Conservation (phyloP, 1,140 invertebrate species). For the Coptotermes formosanus region DNA sequence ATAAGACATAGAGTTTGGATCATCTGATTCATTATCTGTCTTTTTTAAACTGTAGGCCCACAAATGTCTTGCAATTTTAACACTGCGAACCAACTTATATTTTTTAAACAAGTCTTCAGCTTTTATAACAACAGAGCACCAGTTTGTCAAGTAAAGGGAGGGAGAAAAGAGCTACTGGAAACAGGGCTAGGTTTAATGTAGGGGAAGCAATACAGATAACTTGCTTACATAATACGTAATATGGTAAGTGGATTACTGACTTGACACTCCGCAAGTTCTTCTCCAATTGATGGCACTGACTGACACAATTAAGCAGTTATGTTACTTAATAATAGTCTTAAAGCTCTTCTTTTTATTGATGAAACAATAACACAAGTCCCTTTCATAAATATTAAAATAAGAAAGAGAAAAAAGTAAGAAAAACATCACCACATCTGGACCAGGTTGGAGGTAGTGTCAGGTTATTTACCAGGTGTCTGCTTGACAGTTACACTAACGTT, state of each 20-base stretch:
- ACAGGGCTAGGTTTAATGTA: constrained; percentile 10
- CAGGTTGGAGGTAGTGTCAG: constrained; percentile 27
- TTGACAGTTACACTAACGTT: constrained; percentile 12
- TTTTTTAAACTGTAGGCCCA: constrained; percentile 11
- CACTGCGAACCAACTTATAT: constrained; percentile 9
- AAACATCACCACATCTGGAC: not conserved
- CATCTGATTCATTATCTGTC: not conserved
- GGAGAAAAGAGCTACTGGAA: constrained; percentile 11
- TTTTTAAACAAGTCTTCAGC: constrained; percentile 1
- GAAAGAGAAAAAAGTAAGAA: not conserved
- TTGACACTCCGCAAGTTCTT: constrained; percentile 18
- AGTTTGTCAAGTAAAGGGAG: constrained; percentile 23
- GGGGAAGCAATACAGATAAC: not conserved
- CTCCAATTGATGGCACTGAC: constrained; percentile 29
- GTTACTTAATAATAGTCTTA: constrained; percentile 29
- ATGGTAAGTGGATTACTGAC: constrained; percentile 23
- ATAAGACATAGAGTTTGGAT: constrained; percentile 1
- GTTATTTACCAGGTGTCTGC: constrained; percentile 3
- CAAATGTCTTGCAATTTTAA: not conserved
- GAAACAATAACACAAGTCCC: constrained; percentile 5
- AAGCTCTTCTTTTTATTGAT: constrained; percentile 27
- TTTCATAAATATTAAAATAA: constrained; percentile 8
- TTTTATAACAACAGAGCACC: constrained; percentile 21
- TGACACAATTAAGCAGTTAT: constrained; percentile 25
- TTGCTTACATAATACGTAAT: constrained; percentile 28